Evolutionary conservation across 2,113 vertebrate genomes (phyloP), one percentile per base, ranked within the genome.

Genomic region (Heliornis fulica): DNA sequence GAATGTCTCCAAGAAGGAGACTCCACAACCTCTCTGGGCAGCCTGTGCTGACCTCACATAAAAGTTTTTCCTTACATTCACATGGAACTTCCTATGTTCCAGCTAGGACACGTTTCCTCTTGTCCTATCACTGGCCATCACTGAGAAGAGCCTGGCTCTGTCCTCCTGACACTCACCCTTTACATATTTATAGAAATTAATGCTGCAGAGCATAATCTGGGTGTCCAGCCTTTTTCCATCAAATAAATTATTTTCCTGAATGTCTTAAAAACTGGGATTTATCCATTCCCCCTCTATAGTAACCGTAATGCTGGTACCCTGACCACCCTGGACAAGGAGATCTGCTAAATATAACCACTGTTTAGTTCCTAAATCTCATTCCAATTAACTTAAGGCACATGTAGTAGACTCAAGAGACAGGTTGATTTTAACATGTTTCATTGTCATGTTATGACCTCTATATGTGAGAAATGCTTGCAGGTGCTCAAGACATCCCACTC

Each of bases 401-500:
- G 25, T 53, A 78, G 32, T 11, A 89, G 5, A 25, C 16, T 71
- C 40, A 51, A 79, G 19, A 51, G 5, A 36, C 8, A 46, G 26
- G 11, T 51, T 80, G 9, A 56, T 80, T 79, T 90, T 64, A 72
- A 51, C 15, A 9, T 1, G 0, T 28, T 72, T 13, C 7, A 7
- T 9, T 85, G 17, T 22, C 13, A 45, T 5, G 2, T 3, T 45
- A 40, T 31, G 29, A 61, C 41, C 21, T 28, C 3, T 32, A 59
- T 13, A 23, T 59, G n/a, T 74, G 15, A 34, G 23, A 87, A 56
- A 1, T 48, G 5, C 12, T 83, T 76, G 26, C 43, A 89, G 8
- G 9, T 89, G 29, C 13, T 83, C 28, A 28, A 72, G 16, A 45
- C 48, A 77, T 1, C 7, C 5, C 0, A 0, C 7, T 63, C 9